phyloP scores from a whole-genome alignment of 2,113 vertebrate species.

The Gallinago undulata region DNA sequence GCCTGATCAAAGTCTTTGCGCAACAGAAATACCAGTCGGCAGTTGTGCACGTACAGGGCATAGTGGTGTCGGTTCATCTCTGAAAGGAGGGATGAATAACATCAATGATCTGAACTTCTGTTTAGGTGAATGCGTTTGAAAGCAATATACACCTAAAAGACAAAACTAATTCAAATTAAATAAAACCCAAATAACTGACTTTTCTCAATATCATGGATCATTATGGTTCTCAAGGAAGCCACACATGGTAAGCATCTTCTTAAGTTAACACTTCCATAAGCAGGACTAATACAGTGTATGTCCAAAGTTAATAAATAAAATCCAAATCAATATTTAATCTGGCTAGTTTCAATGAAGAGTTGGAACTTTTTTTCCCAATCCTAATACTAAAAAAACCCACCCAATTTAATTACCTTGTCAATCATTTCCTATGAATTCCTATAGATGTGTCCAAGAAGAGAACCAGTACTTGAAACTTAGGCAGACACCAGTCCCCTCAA shows the following conservation, averaged over 20 bases:
- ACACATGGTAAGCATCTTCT: neutral
- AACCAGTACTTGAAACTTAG: neutral
- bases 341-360: neutral
- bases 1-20: conserved; percentile 92
- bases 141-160: neutral
- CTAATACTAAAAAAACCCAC: neutral
- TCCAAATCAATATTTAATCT: neutral
- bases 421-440: neutral
- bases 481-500: neutral
- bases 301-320: neutral
- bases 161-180: neutral
- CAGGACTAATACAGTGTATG: too few species aligned
- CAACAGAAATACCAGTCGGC: conserved; percentile 92
- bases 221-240: neutral
- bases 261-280: neutral
- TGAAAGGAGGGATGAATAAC: conserved; percentile 51
- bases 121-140: neutral
- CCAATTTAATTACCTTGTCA: neutral
- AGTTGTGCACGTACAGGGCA: conserved; percentile 95
- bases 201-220: neutral
- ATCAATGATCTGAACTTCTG: neutral
- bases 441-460: neutral
- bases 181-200: too few species aligned
- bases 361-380: neutral
- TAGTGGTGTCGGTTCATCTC: conserved; percentile 99